Percentiles rank a stretch among this genome's conserved stretches.
These are phyloP conservation scores for Diploptera punctata DNA, from an alignment of 2,888 invertebrate species.

Conservation along the genomic window DNA sequence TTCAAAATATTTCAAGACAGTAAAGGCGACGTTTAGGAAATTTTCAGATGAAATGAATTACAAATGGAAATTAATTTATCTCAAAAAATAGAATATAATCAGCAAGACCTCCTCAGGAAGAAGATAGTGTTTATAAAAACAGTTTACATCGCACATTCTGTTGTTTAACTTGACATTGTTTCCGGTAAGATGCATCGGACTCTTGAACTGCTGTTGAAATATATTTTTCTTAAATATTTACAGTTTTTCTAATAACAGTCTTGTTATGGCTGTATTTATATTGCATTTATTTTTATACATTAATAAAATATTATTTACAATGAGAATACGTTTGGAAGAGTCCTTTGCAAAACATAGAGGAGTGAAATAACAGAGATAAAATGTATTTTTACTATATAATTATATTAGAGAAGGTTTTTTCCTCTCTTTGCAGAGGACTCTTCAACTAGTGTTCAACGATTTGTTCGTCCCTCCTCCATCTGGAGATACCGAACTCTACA, in stretches of 20 bases:
- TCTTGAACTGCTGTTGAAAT: background rate
- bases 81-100: too few species aligned
- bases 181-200: background rate
- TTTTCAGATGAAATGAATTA: too few species aligned
- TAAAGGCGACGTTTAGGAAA: too few species aligned
- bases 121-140: too few species aligned
- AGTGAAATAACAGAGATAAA: background rate
- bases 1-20: too few species aligned
- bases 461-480: conserved; percentile 8
- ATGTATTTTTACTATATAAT: background rate
- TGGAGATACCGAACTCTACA: conserved; percentile 46
- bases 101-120: too few species aligned
- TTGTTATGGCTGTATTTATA: background rate
- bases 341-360: conserved; percentile 38
- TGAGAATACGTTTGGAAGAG: conserved; percentile 36
- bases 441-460: conserved; percentile 33
- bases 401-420: background rate
- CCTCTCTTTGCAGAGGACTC: conserved; percentile 41
- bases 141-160: too few species aligned
- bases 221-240: background rate
- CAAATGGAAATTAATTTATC: too few species aligned
- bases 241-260: conserved; percentile 5
- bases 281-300: conserved; percentile 18
- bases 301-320: conserved; percentile 21
- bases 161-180: background rate